Conservation (phyloP, 2,113 vertebrate species). For the Lasiurus cinereus region DNA sequence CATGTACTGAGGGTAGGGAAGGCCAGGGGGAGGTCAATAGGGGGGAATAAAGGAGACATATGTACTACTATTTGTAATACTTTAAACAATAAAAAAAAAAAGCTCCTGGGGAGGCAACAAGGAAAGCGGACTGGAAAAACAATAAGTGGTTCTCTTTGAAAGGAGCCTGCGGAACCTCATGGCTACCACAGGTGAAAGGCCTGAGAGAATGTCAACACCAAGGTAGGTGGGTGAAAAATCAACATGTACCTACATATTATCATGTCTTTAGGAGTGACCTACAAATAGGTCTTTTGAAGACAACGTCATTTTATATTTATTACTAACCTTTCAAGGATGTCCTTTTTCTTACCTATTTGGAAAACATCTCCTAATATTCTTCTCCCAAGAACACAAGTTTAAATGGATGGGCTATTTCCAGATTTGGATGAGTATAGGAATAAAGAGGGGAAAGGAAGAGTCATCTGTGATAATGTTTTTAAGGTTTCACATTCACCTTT, state of each 20-base stretch:
- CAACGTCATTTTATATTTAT: background rate
- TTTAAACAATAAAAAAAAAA: background rate
- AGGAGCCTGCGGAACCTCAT: background rate
- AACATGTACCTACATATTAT: background rate
- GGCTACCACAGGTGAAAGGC: background rate
- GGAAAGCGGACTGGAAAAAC: background rate
- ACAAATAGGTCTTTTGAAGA: slow-evolving; percentile 15
- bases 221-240: background rate
- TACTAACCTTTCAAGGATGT: background rate
- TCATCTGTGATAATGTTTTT: background rate
- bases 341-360: background rate
- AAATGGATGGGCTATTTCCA: background rate
- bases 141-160: background rate
- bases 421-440: background rate
- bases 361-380: background rate
- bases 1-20: no score
- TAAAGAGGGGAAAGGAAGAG: background rate
- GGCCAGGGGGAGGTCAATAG: no score
- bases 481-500: background rate
- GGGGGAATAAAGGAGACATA: no score
- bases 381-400: background rate
- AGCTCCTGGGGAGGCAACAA: background rate
- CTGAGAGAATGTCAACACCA: background rate
- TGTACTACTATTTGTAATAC: no score
- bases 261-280: background rate